Conservation (phyloP, 2,113 vertebrate species). For the Megaleporinus macrocephalus region DNA sequence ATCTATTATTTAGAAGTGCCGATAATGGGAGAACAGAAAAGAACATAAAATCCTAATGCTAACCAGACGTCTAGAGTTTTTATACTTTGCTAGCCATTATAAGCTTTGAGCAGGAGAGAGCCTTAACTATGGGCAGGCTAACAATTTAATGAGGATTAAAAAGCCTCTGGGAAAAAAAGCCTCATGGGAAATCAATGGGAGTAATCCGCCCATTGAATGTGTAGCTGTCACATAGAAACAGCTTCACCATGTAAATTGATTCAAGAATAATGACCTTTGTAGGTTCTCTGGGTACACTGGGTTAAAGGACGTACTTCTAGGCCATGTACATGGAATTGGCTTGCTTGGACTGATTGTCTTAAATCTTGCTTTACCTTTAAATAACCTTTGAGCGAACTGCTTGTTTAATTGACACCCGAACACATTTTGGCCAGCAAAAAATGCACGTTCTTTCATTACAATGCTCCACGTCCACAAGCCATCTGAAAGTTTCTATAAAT, state of each 20-base stretch:
- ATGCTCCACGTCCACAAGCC: background rate
- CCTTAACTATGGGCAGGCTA: background rate
- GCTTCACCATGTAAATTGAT: too few relatives aligned
- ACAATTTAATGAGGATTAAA: conserved; percentile 1
- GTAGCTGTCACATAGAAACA: background rate
- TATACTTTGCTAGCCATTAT: background rate
- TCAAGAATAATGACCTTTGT: too few relatives aligned
- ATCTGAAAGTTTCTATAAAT: background rate
- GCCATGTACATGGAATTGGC: too few relatives aligned
- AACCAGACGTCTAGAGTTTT: background rate
- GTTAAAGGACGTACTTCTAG: too few relatives aligned
- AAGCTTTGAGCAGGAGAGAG: background rate
- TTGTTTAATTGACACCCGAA: background rate
- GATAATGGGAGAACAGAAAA: background rate
- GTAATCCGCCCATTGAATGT: background rate
- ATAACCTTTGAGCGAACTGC: too few relatives aligned
- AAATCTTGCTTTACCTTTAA: too few relatives aligned
- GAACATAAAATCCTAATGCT: background rate
- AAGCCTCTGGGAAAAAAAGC: background rate
- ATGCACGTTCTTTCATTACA: background rate
- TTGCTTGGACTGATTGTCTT: too few relatives aligned
- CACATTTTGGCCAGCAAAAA: background rate
- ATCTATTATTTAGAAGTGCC: background rate
- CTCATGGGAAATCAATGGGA: background rate
- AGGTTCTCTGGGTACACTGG: too few relatives aligned